These are phyloP conservation scores for Epinotia brunnichana DNA, from an alignment of 2,888 invertebrate genomes.

Conservation along the genomic window DNA sequence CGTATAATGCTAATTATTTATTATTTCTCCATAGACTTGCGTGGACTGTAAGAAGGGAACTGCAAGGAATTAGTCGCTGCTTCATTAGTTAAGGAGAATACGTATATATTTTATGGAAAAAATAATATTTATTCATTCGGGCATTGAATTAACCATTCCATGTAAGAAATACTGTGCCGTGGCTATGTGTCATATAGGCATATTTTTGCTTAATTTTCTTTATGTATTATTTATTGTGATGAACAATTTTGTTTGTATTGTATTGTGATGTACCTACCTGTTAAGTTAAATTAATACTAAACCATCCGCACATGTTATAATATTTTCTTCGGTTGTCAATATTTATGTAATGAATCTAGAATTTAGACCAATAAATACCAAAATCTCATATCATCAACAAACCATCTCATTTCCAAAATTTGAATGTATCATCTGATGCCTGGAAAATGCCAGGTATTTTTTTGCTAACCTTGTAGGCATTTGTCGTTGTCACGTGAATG, in stretches of 20 bases:
- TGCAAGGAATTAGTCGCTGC: conserved; percentile 47
- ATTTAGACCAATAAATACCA: background rate
- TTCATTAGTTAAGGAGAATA: conserved; percentile 13
- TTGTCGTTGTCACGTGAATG: conserved; percentile 40
- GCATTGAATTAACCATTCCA: conserved; percentile 64
- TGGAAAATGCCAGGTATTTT: conserved; percentile 12
- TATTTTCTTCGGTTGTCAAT: conserved; percentile 1
- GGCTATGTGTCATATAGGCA: conserved; percentile 44
- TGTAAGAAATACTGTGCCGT: conserved; percentile 49
- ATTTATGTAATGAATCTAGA: background rate
- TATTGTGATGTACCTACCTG: conserved; percentile 32
- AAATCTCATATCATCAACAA: conserved; percentile 4
- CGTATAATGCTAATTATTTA: background rate
- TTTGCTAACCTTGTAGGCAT: conserved; percentile 32
- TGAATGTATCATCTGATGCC: conserved; percentile 7
- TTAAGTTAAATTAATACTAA: conserved; percentile 16
- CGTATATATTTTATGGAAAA: conserved; percentile 20
- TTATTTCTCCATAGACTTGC: conserved; percentile 62
- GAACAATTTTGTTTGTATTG: conserved; percentile 13
- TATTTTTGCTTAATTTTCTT: conserved; percentile 23
- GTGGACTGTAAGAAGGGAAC: conserved; percentile 59
- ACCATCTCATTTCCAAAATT: background rate
- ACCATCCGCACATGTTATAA: background rate
- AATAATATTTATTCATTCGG: conserved; percentile 31
- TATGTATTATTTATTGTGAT: conserved; percentile 23